phyloP scores from a whole-genome alignment of 2,888 invertebrate genomes.

The Cremastinae sp. region DNA sequence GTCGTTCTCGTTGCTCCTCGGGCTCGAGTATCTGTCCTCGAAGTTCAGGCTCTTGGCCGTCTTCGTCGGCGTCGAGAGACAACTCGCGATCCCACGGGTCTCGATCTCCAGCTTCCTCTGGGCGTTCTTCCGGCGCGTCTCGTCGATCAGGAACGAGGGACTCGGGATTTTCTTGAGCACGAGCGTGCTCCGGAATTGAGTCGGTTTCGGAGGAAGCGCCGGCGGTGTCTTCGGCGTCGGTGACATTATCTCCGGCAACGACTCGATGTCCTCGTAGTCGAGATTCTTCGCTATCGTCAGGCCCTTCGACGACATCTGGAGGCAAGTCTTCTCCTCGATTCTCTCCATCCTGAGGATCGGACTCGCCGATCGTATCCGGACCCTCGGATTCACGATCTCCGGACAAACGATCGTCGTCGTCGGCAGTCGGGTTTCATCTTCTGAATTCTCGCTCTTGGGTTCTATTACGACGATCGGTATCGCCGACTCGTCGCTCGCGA shows the following conservation, averaged over 20 bases:
- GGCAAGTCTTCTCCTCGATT: slow-evolving; percentile 77
- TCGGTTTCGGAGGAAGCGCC: slow-evolving; percentile 89
- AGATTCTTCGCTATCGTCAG: slow-evolving; percentile 78
- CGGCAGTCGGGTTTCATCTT: slow-evolving; percentile 37
- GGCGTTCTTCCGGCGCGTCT: slow-evolving; percentile 72
- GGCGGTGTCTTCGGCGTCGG: slow-evolving; percentile 82
- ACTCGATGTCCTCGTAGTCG: slow-evolving; percentile 79
- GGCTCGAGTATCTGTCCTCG: slow-evolving; percentile 66
- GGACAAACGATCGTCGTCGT: too few species aligned
- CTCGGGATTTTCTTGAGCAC: slow-evolving; percentile 78
- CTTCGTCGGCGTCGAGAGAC: slow-evolving; percentile 61
- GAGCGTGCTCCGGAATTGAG: slow-evolving; percentile 74
- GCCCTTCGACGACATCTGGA: slow-evolving; percentile 76
- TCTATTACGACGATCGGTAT: slow-evolving; percentile 76
- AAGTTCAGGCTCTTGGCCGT: slow-evolving; percentile 70
- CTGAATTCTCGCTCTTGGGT: slow-evolving; percentile 67
- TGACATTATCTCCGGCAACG: slow-evolving; percentile 72
- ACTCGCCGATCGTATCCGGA: slow-evolving; percentile 61
- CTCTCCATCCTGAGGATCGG: slow-evolving; percentile 72
- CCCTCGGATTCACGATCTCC: slow-evolving; percentile 39
- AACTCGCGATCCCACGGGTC: slow-evolving; percentile 58
- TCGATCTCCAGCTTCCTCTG: slow-evolving; percentile 47
- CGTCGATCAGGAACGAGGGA: slow-evolving; percentile 79
- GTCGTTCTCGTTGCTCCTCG: slow-evolving; percentile 44
- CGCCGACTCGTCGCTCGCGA: slow-evolving; percentile 69